Base-by-base conservation (phyloP, 2,113 vertebrate species). In the Calidris pygmaea region DNA sequence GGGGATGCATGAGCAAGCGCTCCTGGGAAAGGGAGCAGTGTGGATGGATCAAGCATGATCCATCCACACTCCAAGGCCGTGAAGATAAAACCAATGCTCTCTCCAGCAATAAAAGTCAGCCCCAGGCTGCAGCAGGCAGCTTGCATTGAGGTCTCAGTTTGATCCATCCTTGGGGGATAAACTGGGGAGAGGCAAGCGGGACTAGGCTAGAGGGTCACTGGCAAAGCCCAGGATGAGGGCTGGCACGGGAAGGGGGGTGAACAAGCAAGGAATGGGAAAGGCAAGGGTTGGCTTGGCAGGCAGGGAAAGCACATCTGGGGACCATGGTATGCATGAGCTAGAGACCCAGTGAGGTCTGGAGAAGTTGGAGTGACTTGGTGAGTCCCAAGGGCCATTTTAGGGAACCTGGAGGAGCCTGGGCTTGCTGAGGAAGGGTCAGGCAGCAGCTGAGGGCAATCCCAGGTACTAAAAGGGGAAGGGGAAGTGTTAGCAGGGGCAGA, bases 311-410 rank as follows among this genome's bases (percentile, higher is more conserved):
- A 27, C 3, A 0, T 20, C 26, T 37, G 27, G 11, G 37, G 37
- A n/a, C 13, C 22, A 53, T 1, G 26, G n/a, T 5, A 3, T 14
- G 16, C 3, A 1, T 12, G 37, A 60, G 16, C 35, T 43, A 34
- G 43, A 43, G 41, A 26, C 1, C 19, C 37, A 74, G 39, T 0
- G 0, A 41, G 68, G 68, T 24, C 59, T 3, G 7, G 24, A 39
- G 17, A 59, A 59, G 30, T 20, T 66, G 20, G 24, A 55, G 30
- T 0, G 0, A 41, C 45, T 53, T 0, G 1, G 24, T 1, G 4
- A 39, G 48, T 30, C 63, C 34, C 18, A 27, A 35, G 37, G 52
- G 18, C 5, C 13, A 29, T 12, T 62, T 4, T 56, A 68, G 30
- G 21, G 60, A 45, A 32, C 4, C 39, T 53, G 73, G 41, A 83